Evolutionary conservation across 2,797 vertebrate species (phyloP).

Genomic region (Tenualosa thibaudeaui): DNA sequence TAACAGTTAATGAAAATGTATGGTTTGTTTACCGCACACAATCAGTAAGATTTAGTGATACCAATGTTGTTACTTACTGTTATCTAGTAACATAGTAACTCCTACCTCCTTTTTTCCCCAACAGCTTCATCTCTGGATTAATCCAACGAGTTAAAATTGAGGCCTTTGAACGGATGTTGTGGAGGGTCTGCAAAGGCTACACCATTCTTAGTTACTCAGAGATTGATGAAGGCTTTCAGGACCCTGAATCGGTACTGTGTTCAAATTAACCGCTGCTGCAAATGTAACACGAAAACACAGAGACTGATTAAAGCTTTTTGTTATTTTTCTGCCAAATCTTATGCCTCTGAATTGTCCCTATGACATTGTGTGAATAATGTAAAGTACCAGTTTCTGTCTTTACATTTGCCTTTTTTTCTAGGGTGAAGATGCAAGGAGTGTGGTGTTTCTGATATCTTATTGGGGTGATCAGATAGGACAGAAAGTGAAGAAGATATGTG

Average conservation of each 20-base stretch:
- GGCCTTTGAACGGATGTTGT: conserved; percentile 95
- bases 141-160: conserved; percentile 87
- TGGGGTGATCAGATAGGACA: conserved; percentile 99
- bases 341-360: no score
- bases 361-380: not conserved
- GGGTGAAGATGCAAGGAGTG: conserved; percentile 87
- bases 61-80: no score
- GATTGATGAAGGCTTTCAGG: conserved; percentile 82
- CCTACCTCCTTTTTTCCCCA: not conserved
- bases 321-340: no score
- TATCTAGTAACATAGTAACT: no score
- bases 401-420: conserved; percentile 53
- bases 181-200: conserved; percentile 94
- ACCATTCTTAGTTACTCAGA: conserved; percentile 92
- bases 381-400: not conserved
- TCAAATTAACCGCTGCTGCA: not conserved
- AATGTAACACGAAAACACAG: no score
- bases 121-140: conserved; percentile 91
- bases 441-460: conserved; percentile 94
- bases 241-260: conserved; percentile 83
- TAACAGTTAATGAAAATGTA: no score
- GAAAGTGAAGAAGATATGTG: conserved; percentile 98
- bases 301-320: not conserved
- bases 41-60: not conserved
- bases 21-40: not conserved